phyloP scores from a whole-genome alignment of 2,113 vertebrate species.

The Loxodonta africana region DNA sequence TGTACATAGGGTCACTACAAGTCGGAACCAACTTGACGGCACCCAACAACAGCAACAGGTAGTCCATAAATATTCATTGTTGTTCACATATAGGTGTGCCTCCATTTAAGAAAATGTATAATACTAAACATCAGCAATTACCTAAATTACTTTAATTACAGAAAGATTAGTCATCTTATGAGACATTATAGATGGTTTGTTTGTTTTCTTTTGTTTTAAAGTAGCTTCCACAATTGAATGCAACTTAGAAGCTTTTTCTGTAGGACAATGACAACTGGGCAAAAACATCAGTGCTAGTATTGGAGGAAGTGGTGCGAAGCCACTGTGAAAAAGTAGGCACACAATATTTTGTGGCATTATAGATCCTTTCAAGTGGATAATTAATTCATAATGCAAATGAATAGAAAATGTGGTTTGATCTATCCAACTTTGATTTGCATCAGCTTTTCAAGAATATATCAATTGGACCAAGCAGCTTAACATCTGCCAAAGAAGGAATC shows the following conservation, averaged over 20 bases:
- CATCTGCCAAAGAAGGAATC: neutral
- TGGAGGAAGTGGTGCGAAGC: neutral
- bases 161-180: neutral
- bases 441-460: conserved; percentile 18
- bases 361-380: neutral
- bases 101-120: conserved; percentile 27
- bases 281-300: neutral
- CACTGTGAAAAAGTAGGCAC: neutral
- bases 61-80: neutral
- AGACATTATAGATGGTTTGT: neutral
- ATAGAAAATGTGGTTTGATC: conserved; percentile 16
- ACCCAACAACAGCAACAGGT: neutral
- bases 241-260: neutral
- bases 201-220: neutral
- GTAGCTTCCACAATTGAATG: neutral
- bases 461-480: neutral
- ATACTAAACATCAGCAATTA: conserved; percentile 12
- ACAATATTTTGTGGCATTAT: neutral
- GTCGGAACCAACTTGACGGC: too few species aligned
- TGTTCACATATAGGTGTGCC: neutral
- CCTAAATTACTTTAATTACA: neutral
- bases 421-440: conserved; percentile 33
- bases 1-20: too few species aligned
- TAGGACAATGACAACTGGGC: neutral
- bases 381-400: conserved; percentile 20